These are phyloP conservation scores for Bombus picipes DNA, from an alignment of 1,140 invertebrate genomes.

Conservation along the genomic window DNA sequence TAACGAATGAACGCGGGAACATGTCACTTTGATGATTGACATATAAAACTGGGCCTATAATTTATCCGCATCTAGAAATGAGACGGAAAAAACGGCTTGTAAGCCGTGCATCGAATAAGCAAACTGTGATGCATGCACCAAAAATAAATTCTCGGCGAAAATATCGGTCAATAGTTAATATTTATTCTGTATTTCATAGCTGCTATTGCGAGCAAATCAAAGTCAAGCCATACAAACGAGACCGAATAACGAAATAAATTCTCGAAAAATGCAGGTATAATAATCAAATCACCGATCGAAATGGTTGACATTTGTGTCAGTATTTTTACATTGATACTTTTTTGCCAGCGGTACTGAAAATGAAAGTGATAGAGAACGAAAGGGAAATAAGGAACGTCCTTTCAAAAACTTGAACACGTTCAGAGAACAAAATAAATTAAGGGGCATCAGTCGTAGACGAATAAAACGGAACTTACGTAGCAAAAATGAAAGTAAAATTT, in stretches of 20 bases:
- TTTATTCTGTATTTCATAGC: no score
- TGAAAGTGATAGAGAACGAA: not conserved
- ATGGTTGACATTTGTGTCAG: not conserved
- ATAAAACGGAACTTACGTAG: no score
- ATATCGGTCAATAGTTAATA: not conserved
- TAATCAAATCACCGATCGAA: not conserved
- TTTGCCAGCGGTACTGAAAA: constrained; percentile 21
- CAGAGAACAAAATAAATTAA: not conserved
- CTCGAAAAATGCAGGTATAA: not conserved
- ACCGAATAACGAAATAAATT: not conserved
- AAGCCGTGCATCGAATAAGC: not conserved
- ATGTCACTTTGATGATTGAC: not conserved
- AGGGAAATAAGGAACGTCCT: not conserved
- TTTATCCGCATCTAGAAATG: not conserved
- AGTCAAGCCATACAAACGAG: not conserved
- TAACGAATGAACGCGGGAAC: not conserved
- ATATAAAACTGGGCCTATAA: not conserved
- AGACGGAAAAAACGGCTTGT: not conserved
- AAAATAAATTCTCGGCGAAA: constrained; percentile 7
- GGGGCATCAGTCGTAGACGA: not conserved
- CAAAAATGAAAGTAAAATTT: not conserved
- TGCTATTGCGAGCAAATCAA: not conserved
- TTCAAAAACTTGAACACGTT: no score
- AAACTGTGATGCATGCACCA: not conserved
- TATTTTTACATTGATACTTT: not conserved